A percentile compares a stretch with the other conserved stretches of the same genome.
phyloP scores from a whole-genome alignment of 2,113 vertebrate genomes.

The Nymphicus hollandicus region DNA sequence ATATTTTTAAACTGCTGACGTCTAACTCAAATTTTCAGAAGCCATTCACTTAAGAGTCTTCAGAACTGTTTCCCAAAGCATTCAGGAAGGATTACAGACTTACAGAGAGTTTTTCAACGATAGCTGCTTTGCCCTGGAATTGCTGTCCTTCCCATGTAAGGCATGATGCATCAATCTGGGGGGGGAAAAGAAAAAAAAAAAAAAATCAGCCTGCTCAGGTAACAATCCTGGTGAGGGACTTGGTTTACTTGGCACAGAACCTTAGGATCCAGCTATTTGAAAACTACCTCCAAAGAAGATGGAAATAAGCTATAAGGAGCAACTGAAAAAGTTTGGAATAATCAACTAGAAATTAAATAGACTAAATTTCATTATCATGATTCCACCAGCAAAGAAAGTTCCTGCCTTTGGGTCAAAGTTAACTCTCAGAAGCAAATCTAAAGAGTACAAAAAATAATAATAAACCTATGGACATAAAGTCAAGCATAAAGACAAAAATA shows the following conservation, averaged over 20 bases:
- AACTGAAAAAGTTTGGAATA: neutral
- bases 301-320: neutral
- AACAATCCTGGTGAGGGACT: neutral
- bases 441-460: neutral
- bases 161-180: slow-evolving; percentile 94
- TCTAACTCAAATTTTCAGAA: neutral
- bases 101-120: slow-evolving; percentile 96
- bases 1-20: neutral
- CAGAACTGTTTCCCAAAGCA: neutral
- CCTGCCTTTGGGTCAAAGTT: neutral
- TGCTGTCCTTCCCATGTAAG: slow-evolving; percentile 99
- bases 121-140: slow-evolving; percentile 95
- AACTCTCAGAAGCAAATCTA: neutral
- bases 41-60: neutral
- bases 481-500: neutral
- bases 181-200: neutral
- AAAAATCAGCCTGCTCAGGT: neutral
- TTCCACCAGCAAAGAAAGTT: neutral
- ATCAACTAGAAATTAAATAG: neutral
- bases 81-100: slow-evolving; percentile 55
- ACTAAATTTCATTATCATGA: neutral
- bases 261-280: neutral
- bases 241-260: neutral
- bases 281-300: neutral
- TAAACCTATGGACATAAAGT: neutral